Conservation (phyloP, 2,113 vertebrate genomes). For the Oryctolagus cuniculus region mOryCun1.1 NC_091438.1:98006501-98007000, state of each 20-base stretch:
- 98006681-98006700: neutral
- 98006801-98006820: slow-evolving; percentile 18
- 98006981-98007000: neutral
- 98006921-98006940: neutral
- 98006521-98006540: slow-evolving; percentile 55
- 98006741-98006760: slow-evolving; percentile 46
- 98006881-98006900: neutral
- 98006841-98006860: neutral
- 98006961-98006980: neutral
- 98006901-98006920: neutral
- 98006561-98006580: slow-evolving; percentile 11
- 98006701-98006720: slow-evolving; percentile 51
- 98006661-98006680: slow-evolving; percentile 31
- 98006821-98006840: neutral
- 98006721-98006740: slow-evolving; percentile 51
- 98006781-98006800: slow-evolving; percentile 40
- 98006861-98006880: neutral
- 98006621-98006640: slow-evolving; percentile 48
- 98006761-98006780: slow-evolving; percentile 56
- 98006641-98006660: slow-evolving; percentile 40
- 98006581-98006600: slow-evolving; percentile 61
- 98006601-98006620: neutral
- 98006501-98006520: slow-evolving; percentile 21
- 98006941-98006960: neutral
- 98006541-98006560: slow-evolving; percentile 36